These are phyloP conservation scores for Xestobium rufovillosum DNA, from an alignment of 2,888 invertebrate genomes.

Conservation along the genomic window DNA sequence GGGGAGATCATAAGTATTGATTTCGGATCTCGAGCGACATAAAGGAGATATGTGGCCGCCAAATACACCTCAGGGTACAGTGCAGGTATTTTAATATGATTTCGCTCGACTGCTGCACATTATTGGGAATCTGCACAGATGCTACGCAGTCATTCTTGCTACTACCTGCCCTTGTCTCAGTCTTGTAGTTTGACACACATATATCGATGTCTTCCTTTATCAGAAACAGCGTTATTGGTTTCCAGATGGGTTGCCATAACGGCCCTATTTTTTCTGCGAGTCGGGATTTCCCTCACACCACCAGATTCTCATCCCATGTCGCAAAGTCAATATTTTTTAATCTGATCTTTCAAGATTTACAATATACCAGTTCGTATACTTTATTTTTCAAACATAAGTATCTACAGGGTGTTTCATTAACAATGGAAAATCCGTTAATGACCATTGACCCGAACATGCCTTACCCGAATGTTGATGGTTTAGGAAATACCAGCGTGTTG, in stretches of 20 bases:
- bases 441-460: too few relatives aligned
- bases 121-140: constrained; percentile 44
- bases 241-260: constrained; percentile 35
- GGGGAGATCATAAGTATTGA: constrained; percentile 27
- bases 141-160: constrained; percentile 38
- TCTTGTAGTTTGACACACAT: constrained; percentile 19
- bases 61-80: constrained; percentile 41
- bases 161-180: constrained; percentile 6
- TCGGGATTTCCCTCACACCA: too few relatives aligned
- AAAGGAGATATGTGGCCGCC: constrained; percentile 38
- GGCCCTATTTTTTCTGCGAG: constrained; percentile 29
- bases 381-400: too few relatives aligned
- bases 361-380: too few relatives aligned
- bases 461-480: too few relatives aligned
- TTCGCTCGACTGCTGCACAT: constrained; percentile 41
- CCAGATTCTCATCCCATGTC: too few relatives aligned
- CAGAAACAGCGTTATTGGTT: constrained; percentile 35
- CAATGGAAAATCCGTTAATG: too few relatives aligned
- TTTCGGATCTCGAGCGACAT: constrained; percentile 33
- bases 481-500: too few relatives aligned
- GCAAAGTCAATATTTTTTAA: too few relatives aligned
- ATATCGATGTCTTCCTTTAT: constrained; percentile 6
- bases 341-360: too few relatives aligned
- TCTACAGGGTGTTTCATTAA: too few relatives aligned
- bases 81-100: constrained; percentile 42